Base-by-base conservation (phyloP, 2,113 vertebrate genomes). In the Hydrolagus affinis region DNA sequence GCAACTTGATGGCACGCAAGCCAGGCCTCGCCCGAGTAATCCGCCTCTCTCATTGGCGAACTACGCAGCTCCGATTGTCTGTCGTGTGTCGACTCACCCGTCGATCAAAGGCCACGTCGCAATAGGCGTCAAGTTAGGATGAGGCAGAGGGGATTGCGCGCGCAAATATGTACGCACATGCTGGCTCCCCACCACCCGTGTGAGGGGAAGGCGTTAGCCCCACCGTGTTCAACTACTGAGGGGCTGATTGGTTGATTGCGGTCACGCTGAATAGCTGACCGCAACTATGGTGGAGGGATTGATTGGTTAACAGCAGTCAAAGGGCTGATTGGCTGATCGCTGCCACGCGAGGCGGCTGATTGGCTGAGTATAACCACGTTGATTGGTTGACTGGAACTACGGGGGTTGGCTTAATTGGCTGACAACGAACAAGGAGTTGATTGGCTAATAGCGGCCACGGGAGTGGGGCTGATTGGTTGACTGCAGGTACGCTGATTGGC, bases 1-100 rank as follows among this genome's bases (percentile, higher is more conserved):
- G 92, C 85, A 72, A 75, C 64, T 30, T 68, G 19, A 23, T 74
- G 73, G 85, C 23, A 60, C 30, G 83, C 87, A 23, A 56, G 86
- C 19, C 90, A 91, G 10, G 4, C 76, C 10, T 1, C 0, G 0
- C 4, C 4, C 2, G 0, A 0, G 12, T 70, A 69, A 8, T 73
- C 10, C 66, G 85, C 44, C 44, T 44, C 44, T 6, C 44, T 44
- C 44, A 71, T 77, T 2, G 28, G 59, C 4, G 17, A 78, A 68
- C 4, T 11, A 19, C 15, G 15, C 0, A 28, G 66, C 59, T 23
- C 57, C 62, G 8, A n/a, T 17, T 75, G 60, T 73, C 66, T 60
- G 77, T 56, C 60, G 30, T n/a, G 14, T 32, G 9, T 15, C 15
- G 3, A 19, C 23, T 17, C 17, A 62, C 8, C 17, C 10, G 78